phyloP scores from a whole-genome alignment of 1,140 invertebrate species.

The Hylaeus anthracinus region DNA sequence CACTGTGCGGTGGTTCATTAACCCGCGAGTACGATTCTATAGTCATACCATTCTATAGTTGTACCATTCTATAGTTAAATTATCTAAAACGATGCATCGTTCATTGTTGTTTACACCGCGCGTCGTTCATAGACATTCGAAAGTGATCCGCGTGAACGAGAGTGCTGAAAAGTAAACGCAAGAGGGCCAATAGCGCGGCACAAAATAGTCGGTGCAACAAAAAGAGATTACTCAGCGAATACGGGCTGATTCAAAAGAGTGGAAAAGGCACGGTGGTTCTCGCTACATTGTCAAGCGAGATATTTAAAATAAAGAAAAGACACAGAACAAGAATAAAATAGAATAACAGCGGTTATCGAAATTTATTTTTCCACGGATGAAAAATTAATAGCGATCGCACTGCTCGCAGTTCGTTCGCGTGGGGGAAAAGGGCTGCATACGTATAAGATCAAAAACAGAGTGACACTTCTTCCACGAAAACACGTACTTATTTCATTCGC shows the following conservation, averaged over 20 bases:
- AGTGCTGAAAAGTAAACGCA: constrained; percentile 33
- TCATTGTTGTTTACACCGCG: not conserved
- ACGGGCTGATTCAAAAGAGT: constrained; percentile 48
- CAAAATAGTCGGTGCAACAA: constrained; percentile 8
- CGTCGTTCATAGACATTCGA: constrained; percentile 12
- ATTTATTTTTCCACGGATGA: not conserved
- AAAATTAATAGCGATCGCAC: constrained; percentile 32
- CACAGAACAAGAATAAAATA: not conserved
- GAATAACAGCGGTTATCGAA: not conserved
- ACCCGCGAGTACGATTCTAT: not conserved
- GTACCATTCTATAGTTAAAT: not conserved
- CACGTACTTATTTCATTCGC: constrained; percentile 6
- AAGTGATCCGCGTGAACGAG: constrained; percentile 10
- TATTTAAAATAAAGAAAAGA: not conserved
- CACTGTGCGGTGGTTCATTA: constrained; percentile 11
- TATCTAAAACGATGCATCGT: not conserved
- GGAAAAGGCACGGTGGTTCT: constrained; percentile 11
- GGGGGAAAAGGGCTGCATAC: constrained; percentile 24
- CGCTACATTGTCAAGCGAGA: constrained; percentile 17
- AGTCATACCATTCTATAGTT: constrained; percentile 11
- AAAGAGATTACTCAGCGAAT: constrained; percentile 32
- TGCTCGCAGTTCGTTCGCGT: constrained; percentile 14
- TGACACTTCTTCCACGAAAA: constrained; percentile 13
- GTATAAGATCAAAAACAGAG: constrained; percentile 21
- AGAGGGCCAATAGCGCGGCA: constrained; percentile 33